Conservation (phyloP, 2,113 vertebrate genomes). For the Equus przewalskii region DNA sequence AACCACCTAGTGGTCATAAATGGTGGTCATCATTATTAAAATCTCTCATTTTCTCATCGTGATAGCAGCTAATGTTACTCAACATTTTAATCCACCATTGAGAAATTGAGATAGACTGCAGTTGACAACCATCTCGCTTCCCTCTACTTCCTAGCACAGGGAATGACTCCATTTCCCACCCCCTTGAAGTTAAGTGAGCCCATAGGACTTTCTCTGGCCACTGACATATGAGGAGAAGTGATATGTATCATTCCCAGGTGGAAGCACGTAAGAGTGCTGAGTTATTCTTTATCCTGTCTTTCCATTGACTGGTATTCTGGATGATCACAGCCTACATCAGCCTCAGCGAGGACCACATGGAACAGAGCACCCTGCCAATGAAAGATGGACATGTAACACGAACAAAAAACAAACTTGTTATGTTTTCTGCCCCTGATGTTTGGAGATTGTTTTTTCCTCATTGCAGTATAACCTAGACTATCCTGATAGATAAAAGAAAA, state of each 20-base stretch:
- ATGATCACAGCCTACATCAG: not conserved
- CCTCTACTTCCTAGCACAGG: not conserved
- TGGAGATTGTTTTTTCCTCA: not conserved
- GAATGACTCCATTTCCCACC: not conserved
- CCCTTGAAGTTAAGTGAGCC: not conserved
- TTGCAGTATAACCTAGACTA: not conserved
- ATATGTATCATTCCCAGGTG: not conserved
- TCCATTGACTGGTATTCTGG: not conserved
- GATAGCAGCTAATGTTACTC: not conserved
- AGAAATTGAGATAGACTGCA: not conserved
- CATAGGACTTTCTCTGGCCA: not conserved
- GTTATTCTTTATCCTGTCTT: not conserved
- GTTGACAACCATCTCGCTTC: not conserved
- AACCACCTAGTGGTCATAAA: not conserved
- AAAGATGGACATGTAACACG: fast-evolving
- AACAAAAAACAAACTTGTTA: not conserved
- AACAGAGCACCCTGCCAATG: not conserved
- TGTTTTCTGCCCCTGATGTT: not conserved
- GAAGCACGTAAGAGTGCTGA: not conserved
- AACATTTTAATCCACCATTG: not conserved
- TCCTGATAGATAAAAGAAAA: not conserved
- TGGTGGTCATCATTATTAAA: not conserved
- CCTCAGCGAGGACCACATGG: not conserved
- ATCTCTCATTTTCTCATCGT: not conserved
- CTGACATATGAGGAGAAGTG: not conserved